A percentile compares a stretch with the other conserved stretches of the same genome.
Evolutionary conservation across 2,113 vertebrate species (phyloP).

Genomic region (Meles meles): DNA sequence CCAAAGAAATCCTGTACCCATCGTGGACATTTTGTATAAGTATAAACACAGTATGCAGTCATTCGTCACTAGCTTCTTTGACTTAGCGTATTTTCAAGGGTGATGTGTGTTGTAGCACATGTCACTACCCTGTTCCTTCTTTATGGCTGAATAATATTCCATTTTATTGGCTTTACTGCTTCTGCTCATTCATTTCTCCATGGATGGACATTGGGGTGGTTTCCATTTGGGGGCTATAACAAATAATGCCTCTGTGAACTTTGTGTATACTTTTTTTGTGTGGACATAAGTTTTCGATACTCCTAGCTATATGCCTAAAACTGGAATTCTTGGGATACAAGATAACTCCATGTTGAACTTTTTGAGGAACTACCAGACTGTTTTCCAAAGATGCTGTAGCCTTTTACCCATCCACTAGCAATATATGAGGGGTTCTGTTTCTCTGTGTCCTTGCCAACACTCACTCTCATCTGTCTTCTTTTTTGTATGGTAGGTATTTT

Average conservation of each 20-base stretch:
- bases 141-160: background rate
- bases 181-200: background rate
- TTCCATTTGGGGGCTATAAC: background rate
- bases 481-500: background rate
- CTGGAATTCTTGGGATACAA: background rate
- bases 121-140: background rate
- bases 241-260: background rate
- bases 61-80: background rate
- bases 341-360: background rate
- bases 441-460: background rate
- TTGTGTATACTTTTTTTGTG: background rate
- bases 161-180: background rate
- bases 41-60: background rate
- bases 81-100: background rate
- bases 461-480: background rate
- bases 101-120: background rate
- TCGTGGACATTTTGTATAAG: background rate
- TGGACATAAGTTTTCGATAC: background rate
- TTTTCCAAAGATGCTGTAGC: background rate
- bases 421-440: background rate
- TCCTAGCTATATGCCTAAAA: background rate
- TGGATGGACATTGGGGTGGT: background rate
- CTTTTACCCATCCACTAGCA: background rate
- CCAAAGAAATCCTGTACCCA: slow-evolving; percentile 9
- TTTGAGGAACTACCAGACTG: background rate